phyloP scores from a whole-genome alignment of 2,888 invertebrate species.

The Octonoba sinensis region DNA sequence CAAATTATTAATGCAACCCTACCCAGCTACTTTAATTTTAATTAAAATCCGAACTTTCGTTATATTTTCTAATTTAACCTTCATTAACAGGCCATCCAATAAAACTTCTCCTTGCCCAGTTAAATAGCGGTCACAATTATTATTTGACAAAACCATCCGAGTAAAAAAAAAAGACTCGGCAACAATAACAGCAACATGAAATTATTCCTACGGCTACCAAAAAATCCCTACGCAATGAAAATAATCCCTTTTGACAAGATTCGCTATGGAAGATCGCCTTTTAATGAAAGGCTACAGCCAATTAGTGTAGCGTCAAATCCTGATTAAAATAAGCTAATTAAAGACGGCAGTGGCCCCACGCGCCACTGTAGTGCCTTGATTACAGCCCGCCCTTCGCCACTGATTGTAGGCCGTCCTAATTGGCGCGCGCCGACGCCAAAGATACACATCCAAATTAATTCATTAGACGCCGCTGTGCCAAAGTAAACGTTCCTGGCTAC shows the following conservation, averaged over 20 bases:
- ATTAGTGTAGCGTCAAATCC: constrained; percentile 60
- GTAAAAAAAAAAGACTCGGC: neutral
- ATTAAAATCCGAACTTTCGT: constrained; percentile 5
- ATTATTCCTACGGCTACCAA: constrained; percentile 3
- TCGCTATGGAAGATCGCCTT: constrained; percentile 51
- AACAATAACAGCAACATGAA: constrained; percentile 6
- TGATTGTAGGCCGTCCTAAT: constrained; percentile 55
- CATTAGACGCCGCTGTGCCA: constrained; percentile 51
- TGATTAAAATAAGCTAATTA: constrained; percentile 63
- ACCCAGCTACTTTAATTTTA: neutral
- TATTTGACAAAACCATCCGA: constrained; percentile 3
- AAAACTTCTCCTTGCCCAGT: neutral
- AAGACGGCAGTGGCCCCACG: constrained; percentile 38
- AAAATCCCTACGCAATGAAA: constrained; percentile 18
- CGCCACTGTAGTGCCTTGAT: constrained; percentile 50
- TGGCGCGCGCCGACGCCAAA: constrained; percentile 54
- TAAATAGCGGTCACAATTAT: neutral
- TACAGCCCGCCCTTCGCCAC: constrained; percentile 41
- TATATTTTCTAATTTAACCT: constrained; percentile 10
- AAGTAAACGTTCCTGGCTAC: constrained; percentile 53
- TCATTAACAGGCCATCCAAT: neutral
- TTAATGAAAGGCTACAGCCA: constrained; percentile 60
- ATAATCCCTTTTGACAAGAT: constrained; percentile 51
- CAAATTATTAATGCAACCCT: no score
- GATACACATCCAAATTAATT: constrained; percentile 63